Evolutionary conservation across 2,797 vertebrate genomes (phyloP).

Genomic region (Aythya fuligula): DNA sequence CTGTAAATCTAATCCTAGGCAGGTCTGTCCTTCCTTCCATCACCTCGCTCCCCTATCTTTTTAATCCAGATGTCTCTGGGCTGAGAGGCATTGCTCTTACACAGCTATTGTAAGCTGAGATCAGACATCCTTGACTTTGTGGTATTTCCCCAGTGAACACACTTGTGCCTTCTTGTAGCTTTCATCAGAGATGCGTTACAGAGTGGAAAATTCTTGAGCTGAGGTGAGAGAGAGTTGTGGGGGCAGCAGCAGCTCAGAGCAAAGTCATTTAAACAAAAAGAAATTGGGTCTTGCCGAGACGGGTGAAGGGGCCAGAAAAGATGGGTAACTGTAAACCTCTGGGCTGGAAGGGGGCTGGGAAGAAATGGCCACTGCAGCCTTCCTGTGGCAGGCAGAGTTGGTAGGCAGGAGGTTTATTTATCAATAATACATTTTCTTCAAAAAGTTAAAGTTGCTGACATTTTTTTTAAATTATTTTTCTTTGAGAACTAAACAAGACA

Average conservation of each 20-base stretch:
- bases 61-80: neutral
- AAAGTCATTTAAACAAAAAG: neutral
- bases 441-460: neutral
- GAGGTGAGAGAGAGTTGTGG: neutral
- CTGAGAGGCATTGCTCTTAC: neutral
- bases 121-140: neutral
- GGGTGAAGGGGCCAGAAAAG: neutral
- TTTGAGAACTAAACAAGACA: neutral
- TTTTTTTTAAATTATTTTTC: neutral
- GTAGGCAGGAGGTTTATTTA: neutral
- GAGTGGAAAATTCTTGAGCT: neutral
- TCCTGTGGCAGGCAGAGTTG: neutral
- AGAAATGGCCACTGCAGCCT: neutral
- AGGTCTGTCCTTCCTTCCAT: neutral
- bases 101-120: neutral
- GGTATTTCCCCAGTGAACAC: neutral
- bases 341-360: neutral
- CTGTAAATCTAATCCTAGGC: neutral
- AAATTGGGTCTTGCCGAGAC: neutral
- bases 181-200: neutral
- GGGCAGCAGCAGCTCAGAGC: neutral
- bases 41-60: accelerated
- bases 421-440: neutral
- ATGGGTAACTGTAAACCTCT: neutral
- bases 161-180: neutral